These are phyloP conservation scores for Silurus meridionalis DNA, from an alignment of 2,113 vertebrate species.

Conservation along the genomic window DNA sequence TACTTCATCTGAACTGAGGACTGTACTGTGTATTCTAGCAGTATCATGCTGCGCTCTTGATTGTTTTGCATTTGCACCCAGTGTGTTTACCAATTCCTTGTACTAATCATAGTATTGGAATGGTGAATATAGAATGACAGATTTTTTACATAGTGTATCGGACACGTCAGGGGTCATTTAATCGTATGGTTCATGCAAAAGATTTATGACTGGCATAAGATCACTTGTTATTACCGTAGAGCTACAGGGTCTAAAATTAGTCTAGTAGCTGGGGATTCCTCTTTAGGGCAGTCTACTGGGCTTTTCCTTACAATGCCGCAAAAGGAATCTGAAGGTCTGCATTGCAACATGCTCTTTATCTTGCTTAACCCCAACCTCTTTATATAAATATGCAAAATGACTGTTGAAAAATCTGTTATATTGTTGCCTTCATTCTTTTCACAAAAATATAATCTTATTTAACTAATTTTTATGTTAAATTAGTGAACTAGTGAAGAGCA, in stretches of 20 bases:
- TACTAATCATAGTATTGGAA: conserved; percentile 3
- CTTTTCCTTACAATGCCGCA: conserved; percentile 39
- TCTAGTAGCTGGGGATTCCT: conserved; percentile 55
- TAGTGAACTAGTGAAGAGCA: too few relatives aligned
- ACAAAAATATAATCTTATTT: background rate
- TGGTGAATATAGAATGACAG: conserved; percentile 24
- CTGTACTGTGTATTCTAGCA: background rate
- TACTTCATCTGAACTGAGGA: background rate
- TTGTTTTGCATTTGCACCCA: background rate
- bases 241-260: conserved; percentile 51
- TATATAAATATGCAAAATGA: too few relatives aligned
- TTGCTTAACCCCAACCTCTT: background rate
- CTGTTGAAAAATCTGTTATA: background rate
- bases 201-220: conserved; percentile 22
- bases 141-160: conserved; percentile 58
- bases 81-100: background rate
- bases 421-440: background rate
- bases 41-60: background rate
- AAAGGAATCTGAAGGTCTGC: conserved; percentile 17
- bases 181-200: conserved; percentile 24
- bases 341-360: conserved; percentile 14
- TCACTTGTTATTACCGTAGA: conserved; percentile 42
- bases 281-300: conserved; percentile 59
- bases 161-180: conserved; percentile 40
- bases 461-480: background rate